Evolutionary conservation across 2,888 invertebrate species (phyloP).

Genomic region (Drosophila anceps): DNA sequence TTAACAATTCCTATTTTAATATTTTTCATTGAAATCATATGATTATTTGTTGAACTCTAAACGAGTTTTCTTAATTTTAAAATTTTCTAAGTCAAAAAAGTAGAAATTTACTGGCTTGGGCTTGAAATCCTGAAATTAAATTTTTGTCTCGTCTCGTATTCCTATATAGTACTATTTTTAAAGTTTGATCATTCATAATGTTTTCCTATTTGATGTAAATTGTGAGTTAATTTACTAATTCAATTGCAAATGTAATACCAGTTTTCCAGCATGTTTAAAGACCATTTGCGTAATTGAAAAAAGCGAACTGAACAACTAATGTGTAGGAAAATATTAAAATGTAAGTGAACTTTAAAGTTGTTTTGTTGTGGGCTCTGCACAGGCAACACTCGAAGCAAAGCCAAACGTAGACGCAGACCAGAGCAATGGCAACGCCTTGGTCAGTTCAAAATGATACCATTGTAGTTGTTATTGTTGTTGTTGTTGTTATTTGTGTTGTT

Average conservation of each 20-base stretch:
- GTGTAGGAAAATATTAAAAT: slow-evolving; percentile 37
- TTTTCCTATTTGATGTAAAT: neutral
- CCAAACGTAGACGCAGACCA: slow-evolving; percentile 21
- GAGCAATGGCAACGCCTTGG: slow-evolving; percentile 71
- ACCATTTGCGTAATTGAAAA: slow-evolving; percentile 69
- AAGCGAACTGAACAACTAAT: slow-evolving; percentile 28
- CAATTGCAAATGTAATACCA: slow-evolving; percentile 10
- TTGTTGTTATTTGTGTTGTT: slow-evolving; percentile 25
- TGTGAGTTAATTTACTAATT: neutral
- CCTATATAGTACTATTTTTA: neutral
- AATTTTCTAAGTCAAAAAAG: too few species aligned
- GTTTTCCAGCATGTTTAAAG: slow-evolving; percentile 26
- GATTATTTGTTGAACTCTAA: too few species aligned
- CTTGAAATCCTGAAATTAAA: too few species aligned
- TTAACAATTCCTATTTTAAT: too few species aligned
- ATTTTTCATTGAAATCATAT: too few species aligned
- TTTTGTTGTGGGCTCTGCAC: slow-evolving; percentile 13
- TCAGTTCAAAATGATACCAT: slow-evolving; percentile 62
- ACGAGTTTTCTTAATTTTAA: too few species aligned
- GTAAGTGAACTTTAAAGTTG: slow-evolving; percentile 59
- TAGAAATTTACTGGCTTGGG: too few species aligned
- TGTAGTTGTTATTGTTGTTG: slow-evolving; percentile 27
- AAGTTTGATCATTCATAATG: neutral
- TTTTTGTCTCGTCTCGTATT: neutral
- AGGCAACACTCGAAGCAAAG: slow-evolving; percentile 26